Conservation (phyloP, 2,797 vertebrate genomes). For the Hypotaenidia philippensis region DNA sequence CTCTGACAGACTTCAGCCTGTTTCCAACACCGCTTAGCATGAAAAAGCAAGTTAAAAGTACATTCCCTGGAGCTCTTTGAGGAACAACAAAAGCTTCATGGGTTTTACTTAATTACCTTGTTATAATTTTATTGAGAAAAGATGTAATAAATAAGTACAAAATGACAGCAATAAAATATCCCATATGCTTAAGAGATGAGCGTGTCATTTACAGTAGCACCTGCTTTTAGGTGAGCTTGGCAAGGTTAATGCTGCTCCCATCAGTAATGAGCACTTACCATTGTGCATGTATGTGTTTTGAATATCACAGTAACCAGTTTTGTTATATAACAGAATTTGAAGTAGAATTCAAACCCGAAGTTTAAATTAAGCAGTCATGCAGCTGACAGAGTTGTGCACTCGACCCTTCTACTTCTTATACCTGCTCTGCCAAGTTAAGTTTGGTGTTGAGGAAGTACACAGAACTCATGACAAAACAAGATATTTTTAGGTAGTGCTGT, state of each 20-base stretch:
- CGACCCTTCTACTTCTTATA: neutral
- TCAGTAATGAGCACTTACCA: neutral
- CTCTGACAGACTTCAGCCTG: neutral
- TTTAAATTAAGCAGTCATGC: neutral
- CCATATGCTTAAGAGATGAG: neutral
- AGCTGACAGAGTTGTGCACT: neutral
- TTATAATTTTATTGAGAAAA: slow-evolving; percentile 17
- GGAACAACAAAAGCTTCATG: neutral
- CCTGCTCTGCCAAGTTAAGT: neutral
- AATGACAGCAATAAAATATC: neutral
- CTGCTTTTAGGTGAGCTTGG: neutral
- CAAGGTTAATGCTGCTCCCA: neutral
- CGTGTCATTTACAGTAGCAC: neutral
- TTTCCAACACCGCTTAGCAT: slow-evolving; percentile 3
- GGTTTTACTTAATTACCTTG: neutral
- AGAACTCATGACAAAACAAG: neutral
- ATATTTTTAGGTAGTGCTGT: neutral
- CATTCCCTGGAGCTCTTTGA: neutral
- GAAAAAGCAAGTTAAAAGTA: slow-evolving; percentile 7
- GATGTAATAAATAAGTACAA: neutral
- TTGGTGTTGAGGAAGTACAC: neutral
- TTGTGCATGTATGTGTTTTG: neutral
- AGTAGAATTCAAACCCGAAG: neutral
- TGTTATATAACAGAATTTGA: neutral
- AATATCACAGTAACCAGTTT: neutral